Percentiles rank a stretch among this genome's conserved stretches.
These are phyloP conservation scores for Hesperia comma DNA, from an alignment of 2,888 invertebrate species.

Conservation along the genomic window DNA sequence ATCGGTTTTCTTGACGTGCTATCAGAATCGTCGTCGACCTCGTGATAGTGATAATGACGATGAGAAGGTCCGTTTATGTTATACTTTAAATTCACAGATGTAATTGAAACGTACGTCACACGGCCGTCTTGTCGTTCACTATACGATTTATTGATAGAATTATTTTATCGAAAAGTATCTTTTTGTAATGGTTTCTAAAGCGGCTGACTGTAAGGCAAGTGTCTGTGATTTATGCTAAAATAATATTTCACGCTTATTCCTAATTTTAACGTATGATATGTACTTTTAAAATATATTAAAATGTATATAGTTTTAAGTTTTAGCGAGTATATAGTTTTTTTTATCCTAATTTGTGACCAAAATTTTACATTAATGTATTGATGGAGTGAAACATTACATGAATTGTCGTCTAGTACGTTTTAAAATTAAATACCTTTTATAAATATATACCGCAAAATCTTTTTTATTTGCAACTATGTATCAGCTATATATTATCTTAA, in stretches of 20 bases:
- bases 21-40: background rate
- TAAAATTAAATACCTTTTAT: background rate
- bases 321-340: slow-evolving; percentile 59
- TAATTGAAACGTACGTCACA: slow-evolving; percentile 3
- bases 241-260: slow-evolving; percentile 78
- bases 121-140: slow-evolving; percentile 23
- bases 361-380: slow-evolving; percentile 51
- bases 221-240: slow-evolving; percentile 82
- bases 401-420: slow-evolving; percentile 47
- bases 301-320: slow-evolving; percentile 73
- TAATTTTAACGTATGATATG: slow-evolving; percentile 62
- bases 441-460: background rate
- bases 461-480: slow-evolving; percentile 25
- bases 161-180: slow-evolving; percentile 28
- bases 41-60: slow-evolving; percentile 2
- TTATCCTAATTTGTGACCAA: slow-evolving; percentile 74
- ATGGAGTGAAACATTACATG: slow-evolving; percentile 53
- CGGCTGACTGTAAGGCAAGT: slow-evolving; percentile 73
- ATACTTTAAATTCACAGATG: background rate
- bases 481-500: slow-evolving; percentile 34
- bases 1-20: background rate
- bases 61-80: background rate
- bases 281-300: slow-evolving; percentile 62
- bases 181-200: slow-evolving; percentile 52
- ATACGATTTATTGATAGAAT: slow-evolving; percentile 19